These are phyloP conservation scores for Onychostoma macrolepis DNA, from an alignment of 2,113 vertebrate species.

Conservation along the genomic window DNA sequence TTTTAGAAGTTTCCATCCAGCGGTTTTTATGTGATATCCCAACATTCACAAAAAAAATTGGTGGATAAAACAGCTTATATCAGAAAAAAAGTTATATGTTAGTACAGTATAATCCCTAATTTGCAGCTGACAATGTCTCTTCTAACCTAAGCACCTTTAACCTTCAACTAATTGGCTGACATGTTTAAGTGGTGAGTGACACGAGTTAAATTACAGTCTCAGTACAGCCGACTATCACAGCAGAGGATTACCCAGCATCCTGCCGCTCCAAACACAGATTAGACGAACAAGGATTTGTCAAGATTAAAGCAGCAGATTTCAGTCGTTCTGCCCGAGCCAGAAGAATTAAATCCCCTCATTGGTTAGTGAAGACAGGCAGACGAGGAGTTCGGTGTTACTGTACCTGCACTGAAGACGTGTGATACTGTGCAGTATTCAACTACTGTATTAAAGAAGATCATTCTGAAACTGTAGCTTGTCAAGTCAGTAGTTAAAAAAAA, in stretches of 20 bases:
- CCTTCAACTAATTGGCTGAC: neutral
- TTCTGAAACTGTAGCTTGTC: neutral
- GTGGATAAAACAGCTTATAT: neutral
- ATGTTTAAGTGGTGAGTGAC: neutral
- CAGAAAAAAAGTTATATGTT: neutral
- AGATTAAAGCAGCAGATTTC: slow-evolving; percentile 36
- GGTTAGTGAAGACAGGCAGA: neutral
- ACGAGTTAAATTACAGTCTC: slow-evolving; percentile 12
- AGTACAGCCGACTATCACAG: slow-evolving; percentile 50
- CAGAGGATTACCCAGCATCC: slow-evolving; percentile 53
- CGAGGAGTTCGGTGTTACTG: neutral
- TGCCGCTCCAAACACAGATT: slow-evolving; percentile 55
- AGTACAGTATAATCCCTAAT: neutral
- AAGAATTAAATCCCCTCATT: neutral
- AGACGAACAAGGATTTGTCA: slow-evolving; percentile 31
- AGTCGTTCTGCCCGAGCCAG: neutral
- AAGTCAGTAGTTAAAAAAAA: neutral
- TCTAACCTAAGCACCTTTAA: neutral
- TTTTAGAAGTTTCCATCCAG: too few species aligned
- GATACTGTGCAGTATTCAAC: neutral
- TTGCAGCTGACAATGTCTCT: neutral
- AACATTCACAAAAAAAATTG: too few species aligned
- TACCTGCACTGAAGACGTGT: neutral
- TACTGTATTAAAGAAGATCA: neutral
- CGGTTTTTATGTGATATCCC: too few species aligned